Base-by-base conservation (phyloP, 2,113 vertebrate genomes). In the Nothobranchius furzeri region DNA sequence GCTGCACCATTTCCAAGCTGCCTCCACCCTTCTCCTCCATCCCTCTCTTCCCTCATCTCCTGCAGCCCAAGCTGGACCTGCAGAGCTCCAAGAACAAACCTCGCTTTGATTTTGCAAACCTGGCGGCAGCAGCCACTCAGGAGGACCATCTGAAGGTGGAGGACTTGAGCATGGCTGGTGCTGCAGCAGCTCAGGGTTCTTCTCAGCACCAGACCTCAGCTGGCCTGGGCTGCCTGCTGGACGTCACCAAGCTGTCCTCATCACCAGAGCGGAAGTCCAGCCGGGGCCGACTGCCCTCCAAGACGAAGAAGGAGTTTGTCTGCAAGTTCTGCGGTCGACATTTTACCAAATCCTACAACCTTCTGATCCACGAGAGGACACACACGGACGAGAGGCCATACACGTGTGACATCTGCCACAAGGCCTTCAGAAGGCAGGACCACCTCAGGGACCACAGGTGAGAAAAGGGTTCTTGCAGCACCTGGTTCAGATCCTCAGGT, bases 301-400 rank as follows among this genome's bases (percentile, higher is more conserved):
- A 99, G 92, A 99, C 97, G 84, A 99, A 99, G 92, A 99, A 99
- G 87, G 98, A 99, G 81, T 99, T 99, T 40, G 96, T 99, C 68
- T 99, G 98, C 92, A 99, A 99, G 88, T 99, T 99, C 88, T 99
- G 98, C 20, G 97, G 96, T 64, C 95, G 98, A 13, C 97, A 98
- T 89, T 99, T 99, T 87, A 99, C 98, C 46, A 99, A 99, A 88
- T 99, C 98, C 51, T 99, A 99, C 88, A 99, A 99, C 85, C 95
- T 99, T 71, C 90, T 99, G 79, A 99, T 99, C 79, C 98, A 99
- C 0, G 98, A 99, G 93, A 92, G 98, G 83, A 99, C 98, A 2
- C 98, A 99, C 85, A 99, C 98, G 0, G 98, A 99, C 0, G 98
- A 99, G 87, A 87, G 98, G 67, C 98, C 97, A 0, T 99, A 99